A percentile compares a stretch with the other conserved stretches of the same genome.
Evolutionary conservation across 2,113 vertebrate genomes (phyloP).

Genomic region (Macaca nemestrina): DNA sequence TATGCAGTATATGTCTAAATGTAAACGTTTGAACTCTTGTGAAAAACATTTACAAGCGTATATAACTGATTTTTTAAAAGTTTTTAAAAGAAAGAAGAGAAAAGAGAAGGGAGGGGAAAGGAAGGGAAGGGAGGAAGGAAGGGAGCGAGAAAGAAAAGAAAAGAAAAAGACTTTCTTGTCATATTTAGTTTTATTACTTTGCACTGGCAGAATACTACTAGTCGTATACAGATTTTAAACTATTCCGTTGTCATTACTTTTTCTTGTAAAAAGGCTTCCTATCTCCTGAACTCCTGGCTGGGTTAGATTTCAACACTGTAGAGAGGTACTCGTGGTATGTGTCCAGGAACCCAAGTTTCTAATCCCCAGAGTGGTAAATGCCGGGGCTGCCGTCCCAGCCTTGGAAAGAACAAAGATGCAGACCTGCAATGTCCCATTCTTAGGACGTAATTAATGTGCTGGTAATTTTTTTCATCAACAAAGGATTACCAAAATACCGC

Average conservation of each 20-base stretch:
- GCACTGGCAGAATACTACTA: neutral
- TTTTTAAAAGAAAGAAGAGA: neutral
- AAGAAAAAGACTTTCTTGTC: neutral
- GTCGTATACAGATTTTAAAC: neutral
- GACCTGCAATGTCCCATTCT: neutral
- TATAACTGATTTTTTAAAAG: neutral
- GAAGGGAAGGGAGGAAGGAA: neutral
- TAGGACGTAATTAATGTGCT: constrained; percentile 60
- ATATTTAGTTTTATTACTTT: neutral
- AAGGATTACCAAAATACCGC: constrained; percentile 61
- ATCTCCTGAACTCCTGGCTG: neutral
- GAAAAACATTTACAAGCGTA: neutral
- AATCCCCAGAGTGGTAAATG: neutral
- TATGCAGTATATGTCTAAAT: neutral
- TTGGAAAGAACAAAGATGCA: constrained; percentile 21
- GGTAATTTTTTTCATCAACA: constrained; percentile 58
- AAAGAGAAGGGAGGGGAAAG: neutral
- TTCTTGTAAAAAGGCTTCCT: neutral
- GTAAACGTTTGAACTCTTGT: neutral
- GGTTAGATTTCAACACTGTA: neutral
- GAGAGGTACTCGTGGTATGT: neutral
- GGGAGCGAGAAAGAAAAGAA: too few species aligned
- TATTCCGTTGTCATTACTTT: neutral
- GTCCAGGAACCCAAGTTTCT: neutral
- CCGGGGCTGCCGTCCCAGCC: neutral